A percentile compares a stretch with the other conserved stretches of the same genome.
Conservation (phyloP, 2,797 vertebrate species). For the Gymnodraco acuticeps region DNA sequence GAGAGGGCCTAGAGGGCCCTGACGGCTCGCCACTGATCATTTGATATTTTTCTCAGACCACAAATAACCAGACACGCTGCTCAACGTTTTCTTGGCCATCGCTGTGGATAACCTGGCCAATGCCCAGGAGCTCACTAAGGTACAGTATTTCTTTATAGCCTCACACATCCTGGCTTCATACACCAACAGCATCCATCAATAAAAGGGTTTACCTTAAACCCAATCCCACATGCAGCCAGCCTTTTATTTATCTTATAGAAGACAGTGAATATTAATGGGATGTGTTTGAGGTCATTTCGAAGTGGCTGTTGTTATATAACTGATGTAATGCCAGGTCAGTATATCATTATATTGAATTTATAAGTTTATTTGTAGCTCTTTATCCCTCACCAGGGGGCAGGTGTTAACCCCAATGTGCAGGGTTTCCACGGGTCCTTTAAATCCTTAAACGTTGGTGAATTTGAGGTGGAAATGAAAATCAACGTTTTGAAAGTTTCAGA, state of each 20-base stretch:
- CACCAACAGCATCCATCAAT: background rate
- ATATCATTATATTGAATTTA: background rate
- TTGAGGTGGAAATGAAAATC: no score
- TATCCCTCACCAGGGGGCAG: background rate
- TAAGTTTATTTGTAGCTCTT: background rate
- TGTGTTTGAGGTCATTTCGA: background rate
- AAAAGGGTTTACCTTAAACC: background rate
- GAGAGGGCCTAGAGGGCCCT: no score
- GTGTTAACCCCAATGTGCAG: background rate
- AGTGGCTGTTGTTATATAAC: background rate
- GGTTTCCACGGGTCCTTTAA: no score
- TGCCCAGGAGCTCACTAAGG: slow-evolving; percentile 98
- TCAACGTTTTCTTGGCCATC: slow-evolving; percentile 98
- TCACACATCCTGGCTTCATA: background rate
- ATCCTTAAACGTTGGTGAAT: no score
- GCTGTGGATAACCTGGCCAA: slow-evolving; percentile 98
- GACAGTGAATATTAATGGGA: background rate
- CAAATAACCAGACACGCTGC: slow-evolving; percentile 89
- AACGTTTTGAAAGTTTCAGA: no score
- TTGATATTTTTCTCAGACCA: slow-evolving; percentile 83
- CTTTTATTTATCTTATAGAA: background rate
- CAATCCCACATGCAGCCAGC: no score
- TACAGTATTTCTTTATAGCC: slow-evolving; percentile 58
- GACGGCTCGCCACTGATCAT: background rate
- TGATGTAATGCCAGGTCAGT: background rate